Base-by-base conservation (phyloP, 2,113 vertebrate species). In the Oxyura jamaicensis region DNA sequence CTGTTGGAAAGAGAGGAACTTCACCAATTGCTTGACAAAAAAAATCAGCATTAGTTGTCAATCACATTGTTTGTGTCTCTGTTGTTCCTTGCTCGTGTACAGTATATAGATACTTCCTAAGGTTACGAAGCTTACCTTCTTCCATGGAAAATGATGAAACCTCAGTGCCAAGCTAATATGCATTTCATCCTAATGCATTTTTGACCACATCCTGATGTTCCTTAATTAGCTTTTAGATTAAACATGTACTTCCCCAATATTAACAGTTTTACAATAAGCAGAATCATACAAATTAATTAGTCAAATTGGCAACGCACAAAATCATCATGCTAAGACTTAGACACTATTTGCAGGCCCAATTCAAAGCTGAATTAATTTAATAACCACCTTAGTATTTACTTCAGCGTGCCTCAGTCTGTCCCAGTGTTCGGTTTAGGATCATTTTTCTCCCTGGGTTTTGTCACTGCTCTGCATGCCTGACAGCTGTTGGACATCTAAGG, bases 151-250 rank as follows among this genome's bases (percentile, higher is more conserved):
- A 74, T 18, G 3, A 39, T 26, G 67, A 79, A 84, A 73, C 13
- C 23, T n/a, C 66, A 59, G 17, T 21, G n/a, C 81, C n/a, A 3
- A 33, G 56, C 23, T 81, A 88, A 78, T 15, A 44, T 9, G 9
- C 8, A 5, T 86, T 81, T 86, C 8, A 75, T 81, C 33, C 0
- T 2, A 35, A 8, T 85, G n/a, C 8, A 77, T 39, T 52, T 90
- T 79, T 93, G 62, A 89, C 80, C 3, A 0, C 31, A 84, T 71
- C 33, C 62, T 60, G 55, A 84, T 88, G 48, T 88, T 82, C 62
- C 81, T 91, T 83, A 95, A 84, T 94, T 93, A 88, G 65, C 42
- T 94, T 93, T 86, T 76, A 88, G 80, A 86, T 93, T 93, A 92
- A 96, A 92, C 48, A 76, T 62, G 84, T 82, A 75, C 31, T 84